Conservation (phyloP, 1,140 invertebrate species). For the Drosophila asahinai region DNA sequence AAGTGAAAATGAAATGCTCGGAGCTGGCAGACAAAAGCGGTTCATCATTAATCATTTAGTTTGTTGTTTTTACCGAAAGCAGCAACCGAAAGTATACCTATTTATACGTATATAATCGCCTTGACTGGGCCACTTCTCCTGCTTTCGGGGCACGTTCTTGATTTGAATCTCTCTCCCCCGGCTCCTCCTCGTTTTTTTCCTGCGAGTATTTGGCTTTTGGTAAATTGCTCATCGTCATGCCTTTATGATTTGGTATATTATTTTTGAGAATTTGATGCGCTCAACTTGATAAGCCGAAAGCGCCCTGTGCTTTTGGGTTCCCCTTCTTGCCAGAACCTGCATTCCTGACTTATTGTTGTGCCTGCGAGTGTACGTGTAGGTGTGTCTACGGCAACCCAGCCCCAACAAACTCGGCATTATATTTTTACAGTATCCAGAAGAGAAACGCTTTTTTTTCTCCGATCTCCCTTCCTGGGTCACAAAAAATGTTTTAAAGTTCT, state of each 20-base stretch:
- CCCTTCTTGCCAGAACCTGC: conserved; percentile 7
- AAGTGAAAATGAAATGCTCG: conserved; percentile 71
- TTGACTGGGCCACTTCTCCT: conserved; percentile 41
- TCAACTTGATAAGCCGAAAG: conserved; percentile 74
- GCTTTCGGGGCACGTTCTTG: conserved; percentile 70
- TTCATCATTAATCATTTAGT: conserved; percentile 81
- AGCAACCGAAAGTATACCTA: conserved; percentile 61
- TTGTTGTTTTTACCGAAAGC: conserved; percentile 66
- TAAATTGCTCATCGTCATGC: conserved; percentile 81
- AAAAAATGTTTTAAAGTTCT: conserved; percentile 25
- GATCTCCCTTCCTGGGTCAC: conserved; percentile 11
- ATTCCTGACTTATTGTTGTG: conserved; percentile 72
- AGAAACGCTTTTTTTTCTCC: conserved; percentile 1
- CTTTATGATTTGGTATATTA: conserved; percentile 82
- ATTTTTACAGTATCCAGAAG: conserved; percentile 27
- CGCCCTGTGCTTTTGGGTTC: conserved; percentile 22
- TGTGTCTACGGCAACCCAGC: conserved; percentile 57
- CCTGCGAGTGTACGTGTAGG: conserved; percentile 51
- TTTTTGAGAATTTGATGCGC: conserved; percentile 79
- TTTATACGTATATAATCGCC: conserved; percentile 53
- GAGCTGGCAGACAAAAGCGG: conserved; percentile 48
- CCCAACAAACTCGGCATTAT: conserved; percentile 23
- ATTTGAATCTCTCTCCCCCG: conserved; percentile 69
- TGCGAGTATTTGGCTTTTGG: conserved; percentile 66
- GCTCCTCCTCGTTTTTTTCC: conserved; percentile 18